These are phyloP conservation scores for Cebus imitator DNA, from an alignment of 2,113 vertebrate species.

Conservation along the genomic window DNA sequence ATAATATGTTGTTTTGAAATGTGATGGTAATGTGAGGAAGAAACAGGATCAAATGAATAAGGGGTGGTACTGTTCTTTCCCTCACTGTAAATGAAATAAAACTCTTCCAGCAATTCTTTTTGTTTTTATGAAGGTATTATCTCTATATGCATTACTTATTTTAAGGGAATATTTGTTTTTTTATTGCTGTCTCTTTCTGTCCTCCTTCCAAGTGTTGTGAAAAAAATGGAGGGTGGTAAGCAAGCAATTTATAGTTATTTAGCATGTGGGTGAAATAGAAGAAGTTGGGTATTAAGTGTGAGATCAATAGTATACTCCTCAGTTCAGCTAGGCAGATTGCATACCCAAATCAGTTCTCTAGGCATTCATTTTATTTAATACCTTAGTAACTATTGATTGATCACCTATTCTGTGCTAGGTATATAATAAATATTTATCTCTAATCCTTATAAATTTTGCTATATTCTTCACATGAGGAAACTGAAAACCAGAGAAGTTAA, in stretches of 20 bases:
- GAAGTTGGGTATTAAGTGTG: background rate
- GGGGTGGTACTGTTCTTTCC: background rate
- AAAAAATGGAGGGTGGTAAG: background rate
- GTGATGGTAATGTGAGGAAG: background rate
- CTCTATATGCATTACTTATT: background rate
- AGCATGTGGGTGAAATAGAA: background rate
- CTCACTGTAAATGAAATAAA: conserved; percentile 33
- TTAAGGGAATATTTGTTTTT: background rate
- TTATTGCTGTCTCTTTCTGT: conserved; percentile 12
- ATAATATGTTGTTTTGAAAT: conserved; percentile 7
- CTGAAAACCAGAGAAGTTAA: conserved; percentile 9
- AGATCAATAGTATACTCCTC: background rate
- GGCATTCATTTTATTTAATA: background rate
- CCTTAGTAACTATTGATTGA: background rate
- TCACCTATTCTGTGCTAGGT: background rate
- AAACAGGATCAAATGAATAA: background rate
- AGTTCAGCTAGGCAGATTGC: background rate
- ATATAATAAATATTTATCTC: conserved; percentile 6
- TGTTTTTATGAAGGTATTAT: conserved; percentile 6
- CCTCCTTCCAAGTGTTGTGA: background rate
- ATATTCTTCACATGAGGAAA: background rate
- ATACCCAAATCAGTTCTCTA: background rate
- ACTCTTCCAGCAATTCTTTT: background rate
- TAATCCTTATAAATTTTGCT: background rate
- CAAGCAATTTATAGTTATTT: background rate